These are phyloP conservation scores for Tenthredo notha DNA, from an alignment of 2,888 invertebrate genomes.

Conservation along the genomic window DNA sequence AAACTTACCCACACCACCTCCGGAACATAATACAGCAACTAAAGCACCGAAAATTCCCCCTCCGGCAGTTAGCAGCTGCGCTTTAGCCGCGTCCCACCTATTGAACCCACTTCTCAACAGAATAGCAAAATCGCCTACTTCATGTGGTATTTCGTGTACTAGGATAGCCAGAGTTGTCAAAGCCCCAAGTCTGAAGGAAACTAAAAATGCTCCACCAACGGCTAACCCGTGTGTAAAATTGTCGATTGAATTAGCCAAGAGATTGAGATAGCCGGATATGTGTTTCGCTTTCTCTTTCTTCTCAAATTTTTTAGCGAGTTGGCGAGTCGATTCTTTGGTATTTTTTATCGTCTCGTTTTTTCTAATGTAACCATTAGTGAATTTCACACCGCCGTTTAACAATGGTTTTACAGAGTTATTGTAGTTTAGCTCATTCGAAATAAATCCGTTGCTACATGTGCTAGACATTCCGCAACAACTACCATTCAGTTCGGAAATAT, in stretches of 20 bases:
- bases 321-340: not conserved
- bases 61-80: slow-evolving; percentile 94
- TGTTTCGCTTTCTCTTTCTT: slow-evolving; percentile 66
- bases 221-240: slow-evolving; percentile 99
- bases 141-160: slow-evolving; percentile 98
- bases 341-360: not conserved
- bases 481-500: slow-evolving; percentile 28
- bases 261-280: slow-evolving; percentile 93
- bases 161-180: slow-evolving; percentile 95
- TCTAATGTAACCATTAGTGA: slow-evolving; percentile 12
- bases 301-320: slow-evolving; percentile 34
- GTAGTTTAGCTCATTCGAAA: not conserved
- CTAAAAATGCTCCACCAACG: slow-evolving; percentile 97
- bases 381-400: slow-evolving; percentile 1
- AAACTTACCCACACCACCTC: slow-evolving; percentile 88
- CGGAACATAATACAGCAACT: slow-evolving; percentile 91
- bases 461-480: slow-evolving; percentile 39
- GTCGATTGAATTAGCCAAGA: slow-evolving; percentile 97
- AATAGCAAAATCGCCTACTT: slow-evolving; percentile 99
- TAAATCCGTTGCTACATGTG: slow-evolving; percentile 34
- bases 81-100: slow-evolving; percentile 96
- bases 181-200: slow-evolving; percentile 93
- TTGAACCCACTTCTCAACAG: slow-evolving; percentile 95
- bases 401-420: not conserved
- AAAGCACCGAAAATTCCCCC: slow-evolving; percentile 94